Base-by-base conservation (phyloP, 1,140 invertebrate genomes). In the Pseudomyrmex gracilis region DNA sequence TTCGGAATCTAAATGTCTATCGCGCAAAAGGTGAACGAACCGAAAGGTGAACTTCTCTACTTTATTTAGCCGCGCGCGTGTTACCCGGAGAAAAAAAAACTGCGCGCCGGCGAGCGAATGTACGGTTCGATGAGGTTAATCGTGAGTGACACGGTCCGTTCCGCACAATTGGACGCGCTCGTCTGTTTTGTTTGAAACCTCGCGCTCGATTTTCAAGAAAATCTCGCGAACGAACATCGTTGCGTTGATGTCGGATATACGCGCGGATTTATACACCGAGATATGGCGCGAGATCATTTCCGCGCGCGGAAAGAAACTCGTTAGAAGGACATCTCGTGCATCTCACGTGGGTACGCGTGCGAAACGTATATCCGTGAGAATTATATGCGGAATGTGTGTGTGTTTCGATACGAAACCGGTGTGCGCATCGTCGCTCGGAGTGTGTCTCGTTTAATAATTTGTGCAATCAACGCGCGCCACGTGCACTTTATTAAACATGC, bases 401-500 rank as follows among this genome's bases (percentile, higher is more conserved):
- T 34, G 24, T 34, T 34, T 34, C 60, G 53, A 70, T 70, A 43
- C 60, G 12, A 1, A 2, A 57, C 55, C 68, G n/a, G n/a, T n/a
- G 24, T 13, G 24, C 73, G 24, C 15, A 22, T n/a, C n/a, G n/a
- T n/a, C n/a, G n/a, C n/a, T n/a, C 34, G 34, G 34, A 12, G 45
- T 17, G 34, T 17, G 68, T 67, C 58, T 47, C 43, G 0, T 58
- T 43, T 87, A 87, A 87, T 87, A 87, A 87, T 87, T 86, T 86
- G 86, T 74, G 71, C 85, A 86, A 87, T 87, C 85, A 86, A 87
- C 85, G 34, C 34, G 34, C 34, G 53, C 85, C 12, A 8, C 34
- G 34, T 3, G 55, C 70, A 61, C 24, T 58, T 80, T 80, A 80
- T 80, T 80, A 80, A 80, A 80, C 76, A 83, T 77, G 85, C 86